A percentile compares a stretch with the other conserved stretches of the same genome.
Evolutionary conservation across 2,797 vertebrate species (phyloP).

Genomic region (Macropodus opercularis): DNA sequence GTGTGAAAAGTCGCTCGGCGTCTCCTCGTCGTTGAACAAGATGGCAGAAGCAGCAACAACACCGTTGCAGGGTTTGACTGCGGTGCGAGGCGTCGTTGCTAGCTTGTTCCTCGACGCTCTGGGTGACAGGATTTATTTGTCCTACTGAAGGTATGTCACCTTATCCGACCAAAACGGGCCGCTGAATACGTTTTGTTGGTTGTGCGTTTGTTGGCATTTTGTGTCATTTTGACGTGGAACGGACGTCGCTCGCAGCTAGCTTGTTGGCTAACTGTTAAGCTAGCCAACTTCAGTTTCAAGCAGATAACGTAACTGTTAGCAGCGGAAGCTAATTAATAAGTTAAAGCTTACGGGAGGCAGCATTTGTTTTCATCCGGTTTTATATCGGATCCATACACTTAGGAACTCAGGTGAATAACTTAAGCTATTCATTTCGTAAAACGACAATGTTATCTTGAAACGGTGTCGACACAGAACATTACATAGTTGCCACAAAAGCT

Average conservation of each 20-base stretch:
- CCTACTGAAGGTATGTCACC: slow-evolving; percentile 67
- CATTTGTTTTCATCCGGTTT: neutral
- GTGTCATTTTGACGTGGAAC: neutral
- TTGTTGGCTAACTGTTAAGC: slow-evolving; percentile 64
- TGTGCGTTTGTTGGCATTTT: neutral
- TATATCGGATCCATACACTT: neutral
- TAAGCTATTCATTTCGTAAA: neutral
- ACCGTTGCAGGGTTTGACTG: slow-evolving; percentile 59
- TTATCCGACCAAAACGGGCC: neutral
- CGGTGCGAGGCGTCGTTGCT: slow-evolving; percentile 49
- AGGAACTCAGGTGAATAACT: neutral
- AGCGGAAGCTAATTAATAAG: slow-evolving; percentile 12
- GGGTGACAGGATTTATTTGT: slow-evolving; percentile 46
- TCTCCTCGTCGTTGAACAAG: slow-evolving; percentile 75
- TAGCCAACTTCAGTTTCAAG: slow-evolving; percentile 56
- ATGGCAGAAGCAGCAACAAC: slow-evolving; percentile 69
- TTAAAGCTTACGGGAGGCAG: neutral
- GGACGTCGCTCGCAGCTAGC: slow-evolving; percentile 51
- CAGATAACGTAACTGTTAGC: slow-evolving; percentile 13
- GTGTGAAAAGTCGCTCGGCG: slow-evolving; percentile 71
- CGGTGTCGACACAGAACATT: too few species aligned
- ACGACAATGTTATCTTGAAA: neutral
- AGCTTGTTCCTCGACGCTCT: slow-evolving; percentile 46
- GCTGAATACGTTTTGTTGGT: neutral
- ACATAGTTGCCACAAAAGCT: rapidly evolving